These are phyloP conservation scores for Volucella inanis DNA, from an alignment of 2,888 invertebrate genomes.

Conservation along the genomic window DNA sequence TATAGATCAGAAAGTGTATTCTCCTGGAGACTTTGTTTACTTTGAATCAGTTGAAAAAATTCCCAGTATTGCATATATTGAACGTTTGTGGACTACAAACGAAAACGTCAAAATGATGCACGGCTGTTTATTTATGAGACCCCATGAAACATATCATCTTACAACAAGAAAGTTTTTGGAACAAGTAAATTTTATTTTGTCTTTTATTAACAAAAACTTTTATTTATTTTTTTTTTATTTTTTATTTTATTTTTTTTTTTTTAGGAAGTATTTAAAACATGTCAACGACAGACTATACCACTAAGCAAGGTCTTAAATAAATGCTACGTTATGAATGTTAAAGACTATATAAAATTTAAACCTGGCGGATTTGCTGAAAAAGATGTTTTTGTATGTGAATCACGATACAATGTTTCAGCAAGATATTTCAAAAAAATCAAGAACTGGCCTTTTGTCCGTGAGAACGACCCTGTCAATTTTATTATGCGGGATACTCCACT, in stretches of 20 bases:
- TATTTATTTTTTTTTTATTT: conserved; percentile 19
- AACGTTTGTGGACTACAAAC: conserved; percentile 93
- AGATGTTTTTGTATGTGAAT: conserved; percentile 98
- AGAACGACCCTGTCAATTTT: conserved; percentile 86
- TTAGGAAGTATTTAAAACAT: conserved; percentile 96
- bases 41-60: conserved; percentile 86
- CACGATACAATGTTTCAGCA: conserved; percentile 93
- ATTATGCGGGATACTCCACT: conserved; percentile 89
- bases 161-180: conserved; percentile 97
- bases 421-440: conserved; percentile 97
- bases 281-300: conserved; percentile 92
- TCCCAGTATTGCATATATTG: conserved; percentile 92
- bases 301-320: conserved; percentile 93
- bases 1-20: conserved; percentile 90
- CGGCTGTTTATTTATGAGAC: conserved; percentile 95
- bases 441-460: conserved; percentile 86
- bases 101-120: conserved; percentile 94
- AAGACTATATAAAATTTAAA: conserved; percentile 95
- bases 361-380: conserved; percentile 95
- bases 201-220: neutral
- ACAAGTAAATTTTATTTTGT: conserved; percentile 83
- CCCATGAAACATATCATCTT: conserved; percentile 97
- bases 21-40: conserved; percentile 96
- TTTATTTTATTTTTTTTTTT: conserved; percentile 34
- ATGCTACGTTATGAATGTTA: conserved; percentile 96